A percentile compares a stretch with the other conserved stretches of the same genome.
Conservation (phyloP, 2,113 vertebrate species). For the Triplophysa dalaica region DNA sequence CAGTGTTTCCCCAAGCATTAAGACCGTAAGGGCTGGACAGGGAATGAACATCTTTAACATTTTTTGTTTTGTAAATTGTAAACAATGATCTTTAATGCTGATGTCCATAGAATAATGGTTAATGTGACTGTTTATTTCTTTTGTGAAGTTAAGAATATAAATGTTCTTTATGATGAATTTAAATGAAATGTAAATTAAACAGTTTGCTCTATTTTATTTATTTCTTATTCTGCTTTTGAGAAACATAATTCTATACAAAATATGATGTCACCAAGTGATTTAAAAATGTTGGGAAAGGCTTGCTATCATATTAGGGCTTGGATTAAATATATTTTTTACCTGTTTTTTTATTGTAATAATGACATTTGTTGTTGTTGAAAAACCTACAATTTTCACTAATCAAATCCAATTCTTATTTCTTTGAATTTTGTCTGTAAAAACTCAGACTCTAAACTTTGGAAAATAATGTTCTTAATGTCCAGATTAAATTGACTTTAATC, state of each 20-base stretch:
- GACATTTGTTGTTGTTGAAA: conserved; percentile 33
- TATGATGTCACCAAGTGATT: conserved; percentile 69
- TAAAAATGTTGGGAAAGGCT: conserved; percentile 59
- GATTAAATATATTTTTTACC: conserved; percentile 47
- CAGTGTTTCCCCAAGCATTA: conserved; percentile 79
- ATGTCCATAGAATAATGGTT: conserved; percentile 72
- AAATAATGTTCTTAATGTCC: conserved; percentile 79
- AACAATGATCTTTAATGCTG: conserved; percentile 75
- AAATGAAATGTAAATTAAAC: conserved; percentile 65
- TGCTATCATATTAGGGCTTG: conserved; percentile 30
- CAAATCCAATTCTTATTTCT: conserved; percentile 77
- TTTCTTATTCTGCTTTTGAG: conserved; percentile 67
- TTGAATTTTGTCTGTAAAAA: conserved; percentile 70
- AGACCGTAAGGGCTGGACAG: conserved; percentile 33
- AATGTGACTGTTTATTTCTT: conserved; percentile 68
- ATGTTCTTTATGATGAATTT: conserved; percentile 71
- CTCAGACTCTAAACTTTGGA: conserved; percentile 70
- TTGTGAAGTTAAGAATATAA: conserved; percentile 69
- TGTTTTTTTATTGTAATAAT: not conserved
- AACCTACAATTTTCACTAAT: conserved; percentile 59
- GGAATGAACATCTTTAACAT: conserved; percentile 63
- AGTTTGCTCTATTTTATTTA: not conserved
- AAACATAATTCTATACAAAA: conserved; percentile 63
- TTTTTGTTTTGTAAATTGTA: conserved; percentile 73
- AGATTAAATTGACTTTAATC: conserved; percentile 78